Conservation (phyloP, 53 echinoderm and acorn worm genomes). For the Stichopus horrens region DNA sequence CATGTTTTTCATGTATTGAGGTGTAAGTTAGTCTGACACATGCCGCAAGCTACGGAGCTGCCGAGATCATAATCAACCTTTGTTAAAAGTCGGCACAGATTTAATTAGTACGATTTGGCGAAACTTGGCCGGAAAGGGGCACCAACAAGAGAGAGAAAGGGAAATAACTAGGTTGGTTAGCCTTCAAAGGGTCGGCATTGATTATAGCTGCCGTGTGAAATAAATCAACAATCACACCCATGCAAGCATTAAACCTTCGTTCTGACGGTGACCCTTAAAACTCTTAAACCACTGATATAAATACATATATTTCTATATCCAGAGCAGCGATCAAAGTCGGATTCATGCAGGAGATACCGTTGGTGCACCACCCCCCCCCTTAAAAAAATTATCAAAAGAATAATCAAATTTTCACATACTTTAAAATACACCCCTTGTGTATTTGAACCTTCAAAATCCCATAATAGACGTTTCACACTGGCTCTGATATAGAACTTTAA, state of each 20-base stretch:
- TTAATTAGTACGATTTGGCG: constrained; percentile 40
- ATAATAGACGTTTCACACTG: too few relatives aligned
- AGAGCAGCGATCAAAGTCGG: too few relatives aligned
- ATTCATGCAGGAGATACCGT: too few relatives aligned
- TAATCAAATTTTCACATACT: too few relatives aligned
- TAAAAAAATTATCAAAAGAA: too few relatives aligned
- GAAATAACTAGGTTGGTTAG: neutral
- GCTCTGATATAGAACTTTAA: too few relatives aligned
- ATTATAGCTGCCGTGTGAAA: neutral
- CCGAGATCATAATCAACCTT: constrained; percentile 38
- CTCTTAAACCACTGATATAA: too few relatives aligned
- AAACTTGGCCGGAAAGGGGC: neutral
- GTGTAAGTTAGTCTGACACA: constrained; percentile 31
- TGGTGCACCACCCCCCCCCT: too few relatives aligned
- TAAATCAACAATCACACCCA: constrained; percentile 5
- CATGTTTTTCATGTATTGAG: neutral
- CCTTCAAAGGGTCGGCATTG: neutral
- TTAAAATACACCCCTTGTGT: too few relatives aligned
- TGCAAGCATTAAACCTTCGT: neutral
- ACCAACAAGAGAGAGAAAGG: neutral
- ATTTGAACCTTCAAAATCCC: too few relatives aligned
- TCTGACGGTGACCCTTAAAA: too few relatives aligned
- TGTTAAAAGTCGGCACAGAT: constrained; percentile 35
- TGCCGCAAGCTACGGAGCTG: constrained; percentile 27
- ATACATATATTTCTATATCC: too few relatives aligned